Percentiles rank a stretch among this genome's conserved stretches.
phyloP scores from a whole-genome alignment of 30 jellyfish, hydroid and myxozoan species.

The Pseudorhiza aurosa region DNA sequence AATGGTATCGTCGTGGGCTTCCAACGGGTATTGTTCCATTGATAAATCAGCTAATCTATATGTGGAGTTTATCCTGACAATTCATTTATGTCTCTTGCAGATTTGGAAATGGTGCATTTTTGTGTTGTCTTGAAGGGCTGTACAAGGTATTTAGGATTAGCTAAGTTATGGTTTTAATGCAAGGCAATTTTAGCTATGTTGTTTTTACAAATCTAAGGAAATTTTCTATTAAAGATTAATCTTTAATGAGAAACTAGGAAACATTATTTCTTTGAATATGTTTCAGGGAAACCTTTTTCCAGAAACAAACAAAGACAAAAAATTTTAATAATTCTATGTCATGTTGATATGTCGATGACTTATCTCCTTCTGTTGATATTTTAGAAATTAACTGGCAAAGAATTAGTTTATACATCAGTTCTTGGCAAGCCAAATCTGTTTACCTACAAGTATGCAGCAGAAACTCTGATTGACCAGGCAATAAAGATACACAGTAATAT shows the following conservation, averaged over 20 bases:
- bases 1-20: no score
- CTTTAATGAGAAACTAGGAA: background rate
- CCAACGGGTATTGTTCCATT: no score
- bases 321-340: no score
- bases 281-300: background rate
- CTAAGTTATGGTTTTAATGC: no score
- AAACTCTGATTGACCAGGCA: constrained; percentile 51
- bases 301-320: no score
- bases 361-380: background rate
- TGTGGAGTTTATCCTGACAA: no score
- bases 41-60: no score
- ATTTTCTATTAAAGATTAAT: no score
- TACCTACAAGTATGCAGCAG: constrained; percentile 85
- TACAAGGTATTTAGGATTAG: constrained; percentile 51
- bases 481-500: constrained; percentile 29
- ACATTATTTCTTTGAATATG: background rate
- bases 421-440: constrained; percentile 93
- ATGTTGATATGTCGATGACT: background rate
- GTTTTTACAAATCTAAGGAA: no score
- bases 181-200: no score
- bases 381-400: constrained; percentile 83
- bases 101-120: constrained; percentile 96
- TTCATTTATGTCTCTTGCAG: no score
- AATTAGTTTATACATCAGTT: constrained; percentile 69
- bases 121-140: constrained; percentile 83